Evolutionary conservation across 2,797 vertebrate genomes (phyloP).

Genomic region (Alauda arvensis): DNA sequence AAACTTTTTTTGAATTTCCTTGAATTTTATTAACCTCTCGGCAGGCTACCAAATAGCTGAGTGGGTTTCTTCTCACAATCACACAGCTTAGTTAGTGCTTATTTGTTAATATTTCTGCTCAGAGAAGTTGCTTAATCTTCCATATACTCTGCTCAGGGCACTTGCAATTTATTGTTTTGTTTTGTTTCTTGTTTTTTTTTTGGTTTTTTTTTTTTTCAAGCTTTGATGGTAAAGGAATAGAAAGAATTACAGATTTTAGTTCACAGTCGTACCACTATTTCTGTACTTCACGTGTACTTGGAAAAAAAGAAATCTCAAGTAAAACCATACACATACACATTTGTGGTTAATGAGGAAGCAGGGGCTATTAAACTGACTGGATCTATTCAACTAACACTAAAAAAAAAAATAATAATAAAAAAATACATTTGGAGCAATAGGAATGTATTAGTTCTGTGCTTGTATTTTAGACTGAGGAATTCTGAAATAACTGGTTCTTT

Average conservation of each 20-base stretch:
- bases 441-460: slow-evolving; percentile 68
- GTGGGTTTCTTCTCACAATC: slow-evolving; percentile 61
- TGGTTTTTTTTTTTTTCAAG: slow-evolving; percentile 69
- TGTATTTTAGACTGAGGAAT: slow-evolving; percentile 71
- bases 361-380: slow-evolving; percentile 66
- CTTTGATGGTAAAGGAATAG: slow-evolving; percentile 69
- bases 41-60: slow-evolving; percentile 60
- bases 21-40: slow-evolving; percentile 63
- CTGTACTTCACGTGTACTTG: slow-evolving; percentile 40
- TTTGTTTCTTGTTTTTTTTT: slow-evolving; percentile 65
- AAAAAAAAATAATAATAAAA: slow-evolving; percentile 47
- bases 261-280: slow-evolving; percentile 64
- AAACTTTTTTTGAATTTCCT: slow-evolving; percentile 66
- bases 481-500: slow-evolving; percentile 64
- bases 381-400: slow-evolving; percentile 74
- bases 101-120: slow-evolving; percentile 69
- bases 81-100: slow-evolving; percentile 71
- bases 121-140: slow-evolving; percentile 80
- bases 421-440: slow-evolving; percentile 71
- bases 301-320: slow-evolving; percentile 43
- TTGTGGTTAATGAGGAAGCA: slow-evolving; percentile 58
- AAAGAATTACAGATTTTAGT: slow-evolving; percentile 55
- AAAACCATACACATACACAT: slow-evolving; percentile 10
- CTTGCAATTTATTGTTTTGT: slow-evolving; percentile 72
- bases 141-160: slow-evolving; percentile 84